Evolutionary conservation across 2,888 invertebrate species (phyloP).

Genomic region (Isotomurus palustris): DNA sequence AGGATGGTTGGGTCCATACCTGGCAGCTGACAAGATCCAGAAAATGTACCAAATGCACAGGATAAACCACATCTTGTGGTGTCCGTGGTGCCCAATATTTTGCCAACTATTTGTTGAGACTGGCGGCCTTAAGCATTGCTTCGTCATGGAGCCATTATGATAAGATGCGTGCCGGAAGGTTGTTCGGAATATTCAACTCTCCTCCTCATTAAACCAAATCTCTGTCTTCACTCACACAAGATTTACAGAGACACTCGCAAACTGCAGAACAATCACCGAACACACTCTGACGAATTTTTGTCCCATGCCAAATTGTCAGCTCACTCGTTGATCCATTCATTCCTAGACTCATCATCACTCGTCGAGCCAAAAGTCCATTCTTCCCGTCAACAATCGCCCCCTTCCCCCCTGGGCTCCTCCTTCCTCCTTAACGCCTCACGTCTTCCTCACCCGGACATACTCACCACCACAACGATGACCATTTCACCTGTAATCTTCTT

Average conservation of each 20-base stretch:
- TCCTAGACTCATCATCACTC: background rate
- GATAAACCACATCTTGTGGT: constrained; percentile 38
- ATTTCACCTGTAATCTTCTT: too few relatives aligned
- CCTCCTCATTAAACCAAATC: too few relatives aligned
- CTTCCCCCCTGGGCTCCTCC: background rate
- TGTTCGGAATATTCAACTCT: too few relatives aligned
- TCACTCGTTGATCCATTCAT: too few relatives aligned
- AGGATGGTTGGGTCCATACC: constrained; percentile 9
- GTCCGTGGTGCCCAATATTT: background rate
- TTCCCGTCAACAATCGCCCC: too few relatives aligned
- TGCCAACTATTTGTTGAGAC: constrained; percentile 3
- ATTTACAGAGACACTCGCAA: too few relatives aligned
- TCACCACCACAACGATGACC: background rate
- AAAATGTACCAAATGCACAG: constrained; percentile 35
- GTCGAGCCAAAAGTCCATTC: background rate
- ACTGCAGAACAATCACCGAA: too few relatives aligned
- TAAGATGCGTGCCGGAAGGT: background rate
- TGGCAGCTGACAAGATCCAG: constrained; percentile 39
- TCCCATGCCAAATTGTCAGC: too few relatives aligned
- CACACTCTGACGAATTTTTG: too few relatives aligned
- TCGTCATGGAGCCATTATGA: background rate
- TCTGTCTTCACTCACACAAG: too few relatives aligned
- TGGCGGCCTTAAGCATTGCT: background rate
- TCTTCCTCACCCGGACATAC: background rate
- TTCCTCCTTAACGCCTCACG: too few relatives aligned